Percentiles rank a stretch among this genome's conserved stretches.
phyloP scores from a whole-genome alignment of 2,888 invertebrate species.

The Caenorhabditis angaria region DNA sequence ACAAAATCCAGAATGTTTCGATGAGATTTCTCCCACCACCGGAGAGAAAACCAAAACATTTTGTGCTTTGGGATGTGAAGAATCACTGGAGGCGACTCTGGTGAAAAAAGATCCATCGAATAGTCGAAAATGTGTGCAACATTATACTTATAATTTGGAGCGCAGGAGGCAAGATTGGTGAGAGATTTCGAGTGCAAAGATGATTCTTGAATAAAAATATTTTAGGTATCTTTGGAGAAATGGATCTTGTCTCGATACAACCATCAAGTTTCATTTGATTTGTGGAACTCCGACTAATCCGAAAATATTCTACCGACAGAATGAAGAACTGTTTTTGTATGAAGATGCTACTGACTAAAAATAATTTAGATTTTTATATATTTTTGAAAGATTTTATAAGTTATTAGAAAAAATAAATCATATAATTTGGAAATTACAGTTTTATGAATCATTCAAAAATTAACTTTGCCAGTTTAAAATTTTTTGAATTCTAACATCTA shows the following conservation, averaged over 20 bases:
- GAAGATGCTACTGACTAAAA: conserved; percentile 49
- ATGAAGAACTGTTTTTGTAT: conserved; percentile 62
- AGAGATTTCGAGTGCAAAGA: no score
- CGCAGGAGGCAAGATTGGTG: conserved; percentile 62
- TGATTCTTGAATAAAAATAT: no score
- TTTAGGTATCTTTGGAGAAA: conserved; percentile 65
- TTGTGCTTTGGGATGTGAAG: conserved; percentile 64
- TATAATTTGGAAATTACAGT: no score
- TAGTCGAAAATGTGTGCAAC: conserved; percentile 55
- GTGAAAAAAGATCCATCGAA: conserved; percentile 51
- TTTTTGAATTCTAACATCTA: no score
- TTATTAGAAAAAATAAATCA: no score
- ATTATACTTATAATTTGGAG: conserved; percentile 62
- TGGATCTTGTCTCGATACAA: conserved; percentile 56
- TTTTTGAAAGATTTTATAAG: no score
- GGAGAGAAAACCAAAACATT: conserved; percentile 51
- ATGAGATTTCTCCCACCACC: conserved; percentile 58
- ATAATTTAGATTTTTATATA: no score
- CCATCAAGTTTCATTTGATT: conserved; percentile 59
- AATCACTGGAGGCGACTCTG: conserved; percentile 63
- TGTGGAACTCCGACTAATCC: conserved; percentile 65
- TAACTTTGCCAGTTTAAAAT: no score
- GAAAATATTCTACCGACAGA: conserved; percentile 59
- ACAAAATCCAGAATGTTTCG: conserved; percentile 66
- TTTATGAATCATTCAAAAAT: no score